A percentile compares a stretch with the other conserved stretches of the same genome.
Evolutionary conservation across 2,888 invertebrate species (phyloP).

Genomic region (Macrosiphum euphorbiae): DNA sequence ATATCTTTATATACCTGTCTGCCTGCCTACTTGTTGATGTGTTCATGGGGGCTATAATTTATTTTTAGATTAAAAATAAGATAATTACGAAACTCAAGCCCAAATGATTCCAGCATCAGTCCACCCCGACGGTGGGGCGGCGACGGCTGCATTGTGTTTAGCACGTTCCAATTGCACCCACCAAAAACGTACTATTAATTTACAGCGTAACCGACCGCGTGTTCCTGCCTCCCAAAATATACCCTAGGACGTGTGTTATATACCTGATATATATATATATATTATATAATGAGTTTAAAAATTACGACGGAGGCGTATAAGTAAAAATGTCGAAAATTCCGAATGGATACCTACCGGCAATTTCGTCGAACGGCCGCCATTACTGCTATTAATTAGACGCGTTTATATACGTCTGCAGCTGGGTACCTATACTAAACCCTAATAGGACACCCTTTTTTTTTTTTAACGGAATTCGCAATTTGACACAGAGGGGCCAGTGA

Average conservation of each 20-base stretch:
- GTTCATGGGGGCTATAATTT: conserved; percentile 52
- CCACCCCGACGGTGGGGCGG: not conserved
- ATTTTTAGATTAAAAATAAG: conserved; percentile 62
- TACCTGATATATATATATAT: not conserved
- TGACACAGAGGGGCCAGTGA: conserved; percentile 9
- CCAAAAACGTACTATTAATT: conserved; percentile 54
- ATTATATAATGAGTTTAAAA: not conserved
- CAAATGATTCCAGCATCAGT: not conserved
- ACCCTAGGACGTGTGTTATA: not conserved
- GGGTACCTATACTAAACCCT: not conserved
- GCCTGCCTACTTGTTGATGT: conserved; percentile 55
- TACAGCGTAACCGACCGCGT: not conserved
- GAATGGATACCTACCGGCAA: not conserved
- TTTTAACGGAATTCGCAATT: conserved; percentile 48
- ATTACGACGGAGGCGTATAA: not conserved
- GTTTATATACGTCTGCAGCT: not conserved
- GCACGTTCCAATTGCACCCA: not conserved
- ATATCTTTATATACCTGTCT: conserved; percentile 9
- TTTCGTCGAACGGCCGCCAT: conserved; percentile 29
- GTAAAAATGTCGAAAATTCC: not conserved
- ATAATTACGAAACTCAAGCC: conserved; percentile 46
- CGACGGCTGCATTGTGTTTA: not conserved
- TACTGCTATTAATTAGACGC: conserved; percentile 48
- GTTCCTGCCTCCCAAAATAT: not conserved
- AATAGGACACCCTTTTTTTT: not conserved